These are phyloP conservation scores for Poicephalus gulielmi DNA, from an alignment of 2,113 vertebrate species.

Conservation along the genomic window DNA sequence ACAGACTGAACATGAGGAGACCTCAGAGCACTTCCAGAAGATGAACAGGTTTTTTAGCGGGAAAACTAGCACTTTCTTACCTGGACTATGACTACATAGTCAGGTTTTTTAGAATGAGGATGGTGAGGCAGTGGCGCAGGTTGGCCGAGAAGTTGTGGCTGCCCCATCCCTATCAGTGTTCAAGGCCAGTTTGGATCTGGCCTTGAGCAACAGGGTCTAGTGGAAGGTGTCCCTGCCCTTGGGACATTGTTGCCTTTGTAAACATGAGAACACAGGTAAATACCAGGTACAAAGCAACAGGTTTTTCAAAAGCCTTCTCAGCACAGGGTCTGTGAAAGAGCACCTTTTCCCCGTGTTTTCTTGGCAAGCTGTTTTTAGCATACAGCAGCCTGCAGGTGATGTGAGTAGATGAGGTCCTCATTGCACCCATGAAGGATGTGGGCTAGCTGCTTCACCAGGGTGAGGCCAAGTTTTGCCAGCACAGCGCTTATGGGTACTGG, in stretches of 20 bases:
- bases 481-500: not conserved
- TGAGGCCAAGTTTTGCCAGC: not conserved
- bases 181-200: not conserved
- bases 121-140: not conserved
- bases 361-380: not conserved
- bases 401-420: not conserved
- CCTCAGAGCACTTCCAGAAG: not conserved
- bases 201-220: not conserved
- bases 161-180: not conserved
- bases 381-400: not conserved
- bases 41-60: not conserved
- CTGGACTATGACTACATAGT: not conserved
- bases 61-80: not conserved
- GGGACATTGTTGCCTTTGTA: not conserved
- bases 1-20: not conserved
- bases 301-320: not conserved
- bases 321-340: not conserved
- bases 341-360: not conserved
- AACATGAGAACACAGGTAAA: not conserved
- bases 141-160: not conserved
- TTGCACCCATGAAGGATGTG: not conserved
- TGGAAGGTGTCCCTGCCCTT: not conserved
- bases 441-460: not conserved
- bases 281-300: not conserved
- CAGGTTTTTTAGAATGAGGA: accelerated